Conservation (phyloP, 1,140 invertebrate genomes). For the Ceratosolen fusciceps region DNA sequence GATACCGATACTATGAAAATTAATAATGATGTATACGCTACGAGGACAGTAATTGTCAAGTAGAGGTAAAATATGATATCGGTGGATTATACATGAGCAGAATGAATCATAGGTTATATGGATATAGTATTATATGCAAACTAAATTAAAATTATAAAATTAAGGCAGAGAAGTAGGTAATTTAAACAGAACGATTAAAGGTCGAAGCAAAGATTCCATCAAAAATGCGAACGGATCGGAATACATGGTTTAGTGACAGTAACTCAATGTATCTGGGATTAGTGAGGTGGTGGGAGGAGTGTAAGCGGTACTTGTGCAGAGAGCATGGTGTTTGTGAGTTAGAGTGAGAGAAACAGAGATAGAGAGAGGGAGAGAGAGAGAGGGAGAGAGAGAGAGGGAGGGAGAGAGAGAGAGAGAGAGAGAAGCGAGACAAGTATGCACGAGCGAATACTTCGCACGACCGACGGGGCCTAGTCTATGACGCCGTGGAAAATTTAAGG, state of each 20-base stretch:
- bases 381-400: conserved; percentile 12
- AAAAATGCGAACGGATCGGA: conserved; percentile 26
- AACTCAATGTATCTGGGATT: neutral
- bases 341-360: neutral
- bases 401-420: conserved; percentile 20
- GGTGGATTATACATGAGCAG: neutral
- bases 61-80: neutral
- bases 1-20: neutral
- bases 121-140: no score
- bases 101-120: neutral
- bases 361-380: conserved; percentile 13
- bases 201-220: neutral
- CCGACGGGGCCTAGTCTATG: neutral
- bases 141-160: neutral
- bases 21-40: neutral
- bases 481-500: neutral
- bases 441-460: neutral
- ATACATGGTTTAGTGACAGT: neutral
- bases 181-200: neutral
- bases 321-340: neutral
- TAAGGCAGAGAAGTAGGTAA: neutral
- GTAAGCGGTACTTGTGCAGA: neutral
- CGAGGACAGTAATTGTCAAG: neutral
- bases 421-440: neutral
- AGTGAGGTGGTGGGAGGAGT: neutral